Base-by-base conservation (phyloP, 2,888 invertebrate genomes). In the Sesia apiformis region DNA sequence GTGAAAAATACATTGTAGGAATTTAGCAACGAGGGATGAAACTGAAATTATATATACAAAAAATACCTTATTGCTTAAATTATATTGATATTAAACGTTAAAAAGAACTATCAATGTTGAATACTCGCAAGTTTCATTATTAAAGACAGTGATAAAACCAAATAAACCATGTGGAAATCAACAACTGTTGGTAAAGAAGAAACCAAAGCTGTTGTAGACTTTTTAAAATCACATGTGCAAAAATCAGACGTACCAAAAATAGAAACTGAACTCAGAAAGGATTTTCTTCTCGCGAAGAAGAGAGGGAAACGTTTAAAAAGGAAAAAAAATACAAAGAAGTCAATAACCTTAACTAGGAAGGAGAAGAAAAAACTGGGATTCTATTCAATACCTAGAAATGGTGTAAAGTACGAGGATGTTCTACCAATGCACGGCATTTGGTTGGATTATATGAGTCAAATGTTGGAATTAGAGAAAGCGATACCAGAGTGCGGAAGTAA, bases 361-460 rank as follows among this genome's bases (percentile, higher is more conserved):
- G 92, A 94, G 66, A 91, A 92, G 58, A 90, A 90, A 55, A 63
- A 81, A 2, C 71, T 95, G 3, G 93, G 93, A 38, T 85, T 95
- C 38, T 91, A 93, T 65, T 90, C 90, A 53, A 78, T 94, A 55
- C 91, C 92, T 3, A 91, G 91, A 57, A 84, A 87, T 3, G 90
- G 91, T 57, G 82, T 95, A 58, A 90, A 90, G 58, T 96, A 94
- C 66, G 70, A 69, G n/a, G 92, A 94, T 60, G 81, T 93, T 3
- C 55, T 92, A 51, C 90, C 91, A 0, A 78, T 96, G 59, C 90
- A 95, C 73, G 65, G 90, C 5, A 82, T 95, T 58, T 96, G 96
- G 96, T 82, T 84, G 50, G 90, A 92, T 0, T 96, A 96, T 63
- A 93, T 96, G 73, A 87, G 80, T 57, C 90, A 92, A 58, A 90